Base-by-base conservation (phyloP, 2,888 invertebrate species). In the Ariolimax columbianus region DNA sequence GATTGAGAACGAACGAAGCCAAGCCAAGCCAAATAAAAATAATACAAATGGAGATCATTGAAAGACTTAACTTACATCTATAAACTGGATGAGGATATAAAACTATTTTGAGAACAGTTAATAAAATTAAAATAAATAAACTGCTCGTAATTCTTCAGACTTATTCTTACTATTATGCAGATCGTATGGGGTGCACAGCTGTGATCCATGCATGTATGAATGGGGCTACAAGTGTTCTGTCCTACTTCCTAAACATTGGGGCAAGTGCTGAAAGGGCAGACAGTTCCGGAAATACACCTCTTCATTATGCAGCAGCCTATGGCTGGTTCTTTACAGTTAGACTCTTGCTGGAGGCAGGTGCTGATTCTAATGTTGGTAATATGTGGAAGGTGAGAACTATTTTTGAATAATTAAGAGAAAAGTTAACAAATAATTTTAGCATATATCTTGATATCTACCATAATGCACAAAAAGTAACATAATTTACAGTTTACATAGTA, bases 291-390 rank as follows among this genome's bases (percentile, higher is more conserved):
- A 95, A 95, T 90, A 92, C 94, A 0, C 88, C 94, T 9, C 90
- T 94, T 14, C 95, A 95, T 89, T 95, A 95, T 89, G 95, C 95
- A 0, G 93, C 94, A 51, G 95, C 95, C 0, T 95, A 95, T 89
- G 95, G 95, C 30, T 95, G 95, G 95, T 93, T 94, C 89, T 94
- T 93, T 87, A 93, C 93, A 77, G 89, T 94, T n/a, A 91, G 94
- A 85, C 84, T 94, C 0, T 90, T 95, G 43, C 90, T 94, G n/a
- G 93, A 94, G 82, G 89, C 89, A 4, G 91, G 90, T 3, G 94
- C 94, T 38, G 89, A 92, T 38, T 89, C 93, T 2, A 93, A 92
- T 88, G 89, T 89, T 30, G 81, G 89, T 38, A 94, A 94, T 88
- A 92, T 93, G 82, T 94, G 94, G 94, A 94, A 94, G 91, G 92